Evolutionary conservation across 2,113 vertebrate species (phyloP).

Genomic region (Rhinopithecus roxellana): DNA sequence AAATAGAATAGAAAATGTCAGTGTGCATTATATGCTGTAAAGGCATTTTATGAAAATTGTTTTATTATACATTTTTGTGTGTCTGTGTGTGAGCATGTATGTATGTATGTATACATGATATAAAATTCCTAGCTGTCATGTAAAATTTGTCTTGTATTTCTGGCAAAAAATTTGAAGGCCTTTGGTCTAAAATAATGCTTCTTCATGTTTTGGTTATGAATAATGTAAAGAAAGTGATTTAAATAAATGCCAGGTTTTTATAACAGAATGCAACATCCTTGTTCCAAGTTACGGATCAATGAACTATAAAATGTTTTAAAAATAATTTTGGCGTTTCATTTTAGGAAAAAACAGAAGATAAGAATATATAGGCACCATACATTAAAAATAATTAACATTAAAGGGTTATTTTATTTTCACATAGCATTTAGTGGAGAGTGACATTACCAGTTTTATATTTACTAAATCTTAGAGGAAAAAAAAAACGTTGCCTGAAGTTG

Average conservation of each 20-base stretch:
- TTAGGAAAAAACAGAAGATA: slow-evolving; percentile 17
- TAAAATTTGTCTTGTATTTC: slow-evolving; percentile 37
- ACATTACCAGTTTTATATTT: slow-evolving; percentile 27
- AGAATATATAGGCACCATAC: background rate
- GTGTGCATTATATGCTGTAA: background rate
- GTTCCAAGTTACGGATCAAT: slow-evolving; percentile 50
- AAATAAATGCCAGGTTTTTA: slow-evolving; percentile 59
- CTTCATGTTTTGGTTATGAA: slow-evolving; percentile 60
- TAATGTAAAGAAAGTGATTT: slow-evolving; percentile 59
- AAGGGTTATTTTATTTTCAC: background rate
- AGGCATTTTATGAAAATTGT: background rate
- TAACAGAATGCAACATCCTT: slow-evolving; percentile 36
- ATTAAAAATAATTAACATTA: background rate
- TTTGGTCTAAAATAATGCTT: slow-evolving; percentile 40
- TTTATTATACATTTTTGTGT: background rate
- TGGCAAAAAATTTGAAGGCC: background rate
- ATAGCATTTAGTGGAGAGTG: background rate
- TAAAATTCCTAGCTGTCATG: background rate
- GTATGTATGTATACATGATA: background rate
- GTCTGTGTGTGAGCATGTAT: background rate
- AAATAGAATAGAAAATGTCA: slow-evolving; percentile 14
- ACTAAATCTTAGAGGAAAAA: background rate
- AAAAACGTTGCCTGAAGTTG: background rate
- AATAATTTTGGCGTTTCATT: slow-evolving; percentile 30
- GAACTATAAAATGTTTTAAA: slow-evolving; percentile 22